Evolutionary conservation across 2,888 invertebrate species (phyloP).

Genomic region (Parelbella ahira): DNA sequence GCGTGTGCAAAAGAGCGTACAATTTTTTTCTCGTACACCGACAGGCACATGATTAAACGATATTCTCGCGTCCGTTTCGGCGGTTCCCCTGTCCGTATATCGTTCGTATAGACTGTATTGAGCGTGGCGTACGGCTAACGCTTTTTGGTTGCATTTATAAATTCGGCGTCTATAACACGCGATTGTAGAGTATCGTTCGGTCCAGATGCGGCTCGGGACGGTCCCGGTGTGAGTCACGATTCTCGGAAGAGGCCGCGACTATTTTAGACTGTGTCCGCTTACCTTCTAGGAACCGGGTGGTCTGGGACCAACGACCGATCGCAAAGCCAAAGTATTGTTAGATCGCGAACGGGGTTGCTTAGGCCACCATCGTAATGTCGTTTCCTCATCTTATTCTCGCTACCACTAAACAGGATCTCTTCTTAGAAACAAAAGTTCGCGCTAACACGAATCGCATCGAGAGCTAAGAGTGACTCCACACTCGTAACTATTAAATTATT

Average conservation of each 20-base stretch:
- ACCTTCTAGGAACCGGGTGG: constrained; percentile 74
- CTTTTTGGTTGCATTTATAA: constrained; percentile 44
- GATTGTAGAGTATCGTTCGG: constrained; percentile 44
- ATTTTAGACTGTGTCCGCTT: constrained; percentile 79
- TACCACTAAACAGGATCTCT: constrained; percentile 33
- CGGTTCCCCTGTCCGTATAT: constrained; percentile 27
- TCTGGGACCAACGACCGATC: constrained; percentile 77
- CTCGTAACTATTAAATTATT: neutral
- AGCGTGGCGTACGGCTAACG: constrained; percentile 26
- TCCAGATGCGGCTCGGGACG: constrained; percentile 69
- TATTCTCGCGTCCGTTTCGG: constrained; percentile 12
- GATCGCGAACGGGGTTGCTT: constrained; percentile 67
- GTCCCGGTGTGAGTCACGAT: constrained; percentile 68
- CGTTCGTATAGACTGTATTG: constrained; percentile 24
- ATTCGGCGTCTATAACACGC: constrained; percentile 36
- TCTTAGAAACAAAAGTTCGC: constrained; percentile 21
- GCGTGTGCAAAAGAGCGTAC: constrained; percentile 17
- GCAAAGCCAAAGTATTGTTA: constrained; percentile 73
- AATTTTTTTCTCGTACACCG: constrained; percentile 7
- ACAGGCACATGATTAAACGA: constrained; percentile 22
- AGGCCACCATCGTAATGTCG: constrained; percentile 38
- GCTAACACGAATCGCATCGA: neutral
- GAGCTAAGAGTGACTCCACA: constrained; percentile 4
- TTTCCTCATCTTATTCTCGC: constrained; percentile 64
- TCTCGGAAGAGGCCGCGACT: constrained; percentile 75